Conservation (phyloP, 2,888 invertebrate species). For the Eupsilia transversa region DNA sequence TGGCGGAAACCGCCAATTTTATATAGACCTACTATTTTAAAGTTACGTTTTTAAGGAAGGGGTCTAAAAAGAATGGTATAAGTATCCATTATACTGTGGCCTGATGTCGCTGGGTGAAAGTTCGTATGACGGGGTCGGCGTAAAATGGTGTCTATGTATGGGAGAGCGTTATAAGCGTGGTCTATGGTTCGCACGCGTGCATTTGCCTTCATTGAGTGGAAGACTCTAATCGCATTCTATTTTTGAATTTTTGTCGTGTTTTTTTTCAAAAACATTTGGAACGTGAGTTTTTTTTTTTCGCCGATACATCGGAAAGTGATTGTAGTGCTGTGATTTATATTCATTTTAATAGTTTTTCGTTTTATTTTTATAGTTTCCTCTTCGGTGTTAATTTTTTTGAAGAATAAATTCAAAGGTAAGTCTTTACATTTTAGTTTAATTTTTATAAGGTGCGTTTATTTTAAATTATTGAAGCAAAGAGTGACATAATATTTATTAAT, state of each 20-base stretch:
- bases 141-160: conserved; percentile 61
- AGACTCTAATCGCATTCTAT: conserved; percentile 70
- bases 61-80: conserved; percentile 50
- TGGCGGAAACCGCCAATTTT: conserved; percentile 25
- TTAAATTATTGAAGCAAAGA: not conserved
- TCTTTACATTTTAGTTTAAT: conserved; percentile 8
- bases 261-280: conserved; percentile 66
- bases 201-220: conserved; percentile 70
- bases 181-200: conserved; percentile 72
- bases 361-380: conserved; percentile 51
- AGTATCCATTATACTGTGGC: conserved; percentile 39
- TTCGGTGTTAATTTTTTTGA: conserved; percentile 65
- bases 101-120: conserved; percentile 54
- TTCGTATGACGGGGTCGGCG: conserved; percentile 52
- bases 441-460: not conserved
- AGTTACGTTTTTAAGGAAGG: conserved; percentile 13
- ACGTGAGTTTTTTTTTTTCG: conserved; percentile 69
- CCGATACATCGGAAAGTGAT: conserved; percentile 52
- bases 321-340: conserved; percentile 69
- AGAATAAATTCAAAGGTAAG: conserved; percentile 69
- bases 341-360: conserved; percentile 58
- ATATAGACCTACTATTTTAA: conserved; percentile 33
- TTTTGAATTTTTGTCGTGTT: conserved; percentile 61
- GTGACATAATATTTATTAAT: not conserved
- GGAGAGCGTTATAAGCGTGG: conserved; percentile 71